phyloP scores from a whole-genome alignment of 2,888 invertebrate genomes.

The Sericinus montela region DNA sequence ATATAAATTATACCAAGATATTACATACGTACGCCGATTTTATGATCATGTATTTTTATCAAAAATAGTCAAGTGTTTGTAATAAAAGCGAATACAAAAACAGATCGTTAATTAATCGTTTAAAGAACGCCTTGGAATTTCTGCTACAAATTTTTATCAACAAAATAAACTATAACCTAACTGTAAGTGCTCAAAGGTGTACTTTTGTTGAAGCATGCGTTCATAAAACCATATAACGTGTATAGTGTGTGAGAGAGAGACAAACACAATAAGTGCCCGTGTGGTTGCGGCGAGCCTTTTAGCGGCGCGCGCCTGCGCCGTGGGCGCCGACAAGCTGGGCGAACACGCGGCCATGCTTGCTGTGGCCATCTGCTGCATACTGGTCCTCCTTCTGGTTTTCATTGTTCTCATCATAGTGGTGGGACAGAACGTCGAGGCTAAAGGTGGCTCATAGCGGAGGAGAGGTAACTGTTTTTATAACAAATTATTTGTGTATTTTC shows the following conservation, averaged over 20 bases:
- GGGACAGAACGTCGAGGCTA: slow-evolving; percentile 85
- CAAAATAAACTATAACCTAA: too few species aligned
- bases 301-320: slow-evolving; percentile 54
- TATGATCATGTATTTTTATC: too few species aligned
- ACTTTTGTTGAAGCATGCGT: background rate
- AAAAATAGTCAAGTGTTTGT: too few species aligned
- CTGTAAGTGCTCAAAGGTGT: background rate
- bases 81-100: too few species aligned
- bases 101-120: too few species aligned
- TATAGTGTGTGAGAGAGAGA: background rate
- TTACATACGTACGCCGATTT: too few species aligned
- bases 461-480: slow-evolving; percentile 42
- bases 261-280: slow-evolving; percentile 47
- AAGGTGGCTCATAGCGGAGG: slow-evolving; percentile 75
- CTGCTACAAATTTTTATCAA: too few species aligned
- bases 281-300: slow-evolving; percentile 51
- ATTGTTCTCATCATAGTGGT: slow-evolving; percentile 90
- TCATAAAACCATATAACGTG: background rate
- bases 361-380: slow-evolving; percentile 90
- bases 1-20: too few species aligned
- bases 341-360: slow-evolving; percentile 86
- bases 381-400: slow-evolving; percentile 89
- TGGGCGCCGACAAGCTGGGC: slow-evolving; percentile 71
- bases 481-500: too few species aligned
- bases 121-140: too few species aligned